Conservation (phyloP, 37 sponge, comb jelly and placozoan genomes). For the Chondrosia reniformis region DNA sequence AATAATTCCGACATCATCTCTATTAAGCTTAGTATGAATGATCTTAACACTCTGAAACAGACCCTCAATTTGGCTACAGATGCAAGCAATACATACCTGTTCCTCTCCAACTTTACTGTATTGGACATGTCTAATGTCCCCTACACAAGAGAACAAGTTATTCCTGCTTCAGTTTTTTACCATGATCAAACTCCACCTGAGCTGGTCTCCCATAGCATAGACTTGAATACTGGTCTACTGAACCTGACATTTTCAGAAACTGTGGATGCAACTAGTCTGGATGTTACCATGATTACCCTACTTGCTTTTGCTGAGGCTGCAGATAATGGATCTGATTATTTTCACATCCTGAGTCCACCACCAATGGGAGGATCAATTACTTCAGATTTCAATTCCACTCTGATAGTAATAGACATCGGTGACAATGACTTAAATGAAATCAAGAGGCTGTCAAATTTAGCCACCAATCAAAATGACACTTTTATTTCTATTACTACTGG, state of each 20-base stretch:
- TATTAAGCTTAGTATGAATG: constrained; percentile 47
- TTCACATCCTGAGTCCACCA: constrained; percentile 22
- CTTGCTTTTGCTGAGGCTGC: constrained; percentile 15
- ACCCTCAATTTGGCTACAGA: constrained; percentile 59
- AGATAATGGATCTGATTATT: constrained; percentile 26
- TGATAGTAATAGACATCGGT: constrained; percentile 54
- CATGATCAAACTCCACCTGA: constrained; percentile 64
- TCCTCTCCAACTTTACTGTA: constrained; percentile 35
- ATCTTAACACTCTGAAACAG: constrained; percentile 75
- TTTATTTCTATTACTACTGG: constrained; percentile 58
- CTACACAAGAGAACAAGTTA: constrained; percentile 8
- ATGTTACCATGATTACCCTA: constrained; percentile 46
- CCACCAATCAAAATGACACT: constrained; percentile 39
- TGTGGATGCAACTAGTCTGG: constrained; percentile 67
- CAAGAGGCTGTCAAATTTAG: constrained; percentile 62
- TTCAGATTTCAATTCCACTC: constrained; percentile 34
- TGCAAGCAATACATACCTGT: constrained; percentile 44
- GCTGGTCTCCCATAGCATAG: constrained; percentile 50
- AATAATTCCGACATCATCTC: constrained; percentile 49
- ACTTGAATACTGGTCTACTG: constrained; percentile 55
- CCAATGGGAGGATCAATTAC: constrained; percentile 38
- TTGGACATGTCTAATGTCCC: constrained; percentile 51
- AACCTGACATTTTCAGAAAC: constrained; percentile 84
- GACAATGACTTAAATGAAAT: constrained; percentile 69
- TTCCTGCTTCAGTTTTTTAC: constrained; percentile 42